Evolutionary conservation across 2,113 vertebrate species (phyloP), one percentile per base, ranked within the genome.

Genomic region (Sinocyclocheilus maitianheensis): DNA sequence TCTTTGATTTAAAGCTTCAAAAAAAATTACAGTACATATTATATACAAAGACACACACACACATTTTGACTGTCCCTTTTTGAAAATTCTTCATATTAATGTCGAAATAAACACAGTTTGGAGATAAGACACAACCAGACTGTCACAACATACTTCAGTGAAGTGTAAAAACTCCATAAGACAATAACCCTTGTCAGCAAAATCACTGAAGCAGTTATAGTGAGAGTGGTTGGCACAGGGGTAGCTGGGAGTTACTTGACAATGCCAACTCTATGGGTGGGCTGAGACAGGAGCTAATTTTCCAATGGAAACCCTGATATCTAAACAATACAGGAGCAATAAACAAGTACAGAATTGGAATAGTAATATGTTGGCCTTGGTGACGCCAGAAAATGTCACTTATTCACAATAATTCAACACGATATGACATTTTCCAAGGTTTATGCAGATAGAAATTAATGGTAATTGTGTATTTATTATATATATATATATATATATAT

Each of bases 191-290:
- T 71, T 90, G 87, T 87, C 84, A 85, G 86, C 83, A 87, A 80
- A 86, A 89, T 85, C 88, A 90, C 87, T 87, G 88, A 86, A 90
- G 85, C 83, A 88, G 87, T 90, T 26, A 78, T 81, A 76, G 77
- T 84, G 75, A 87, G 77, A 58, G 80, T 76, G 75, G 85, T 88
- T 90, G 90, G 91, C 91, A 91, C 87, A 90, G 81, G 65, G 85
- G 55, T 55, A 62, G 65, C 88, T 18, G 83, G 89, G 87, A 89
- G 88, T 90, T 89, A 90, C 90, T 89, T 81, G 89, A 91, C 91
- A 92, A 93, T 94, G 91, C 92, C 93, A 95, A 88, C 93, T 92
- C 90, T 90, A 94, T 94, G 94, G 94, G 94, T 95, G 95, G 95
- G 92, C 95, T 89, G 85, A 87, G 89, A 90, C 91, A 88, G 91